phyloP scores from a whole-genome alignment of 2,888 invertebrate genomes.

The Meiosimyza decipiens region DNA sequence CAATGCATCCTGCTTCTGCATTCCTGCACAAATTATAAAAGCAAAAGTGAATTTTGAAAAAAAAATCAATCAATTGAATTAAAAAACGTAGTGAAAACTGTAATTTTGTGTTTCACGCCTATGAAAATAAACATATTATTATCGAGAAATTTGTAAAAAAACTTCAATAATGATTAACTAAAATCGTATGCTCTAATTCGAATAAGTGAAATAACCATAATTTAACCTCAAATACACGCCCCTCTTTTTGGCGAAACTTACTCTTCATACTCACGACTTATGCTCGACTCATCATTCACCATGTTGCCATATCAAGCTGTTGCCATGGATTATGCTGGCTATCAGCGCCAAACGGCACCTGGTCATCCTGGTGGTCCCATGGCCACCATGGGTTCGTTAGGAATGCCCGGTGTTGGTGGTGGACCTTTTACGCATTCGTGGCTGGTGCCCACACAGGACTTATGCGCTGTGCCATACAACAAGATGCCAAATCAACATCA shows the following conservation, averaged over 20 bases:
- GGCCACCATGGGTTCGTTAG: slow-evolving; percentile 69
- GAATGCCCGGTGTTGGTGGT: slow-evolving; percentile 66
- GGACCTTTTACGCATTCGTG: slow-evolving; percentile 92
- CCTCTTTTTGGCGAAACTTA: not conserved
- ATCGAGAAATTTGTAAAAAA: not conserved
- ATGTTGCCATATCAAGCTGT: slow-evolving; percentile 91
- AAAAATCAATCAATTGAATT: too few relatives aligned
- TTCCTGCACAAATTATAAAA: not conserved
- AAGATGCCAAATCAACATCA: slow-evolving; percentile 70
- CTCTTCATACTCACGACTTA: not conserved
- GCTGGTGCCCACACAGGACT: slow-evolving; percentile 93
- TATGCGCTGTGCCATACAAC: slow-evolving; percentile 88
- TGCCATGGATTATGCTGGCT: slow-evolving; percentile 85
- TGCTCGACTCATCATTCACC: slow-evolving; percentile 3
- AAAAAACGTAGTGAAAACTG: too few relatives aligned
- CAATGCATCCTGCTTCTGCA: not conserved
- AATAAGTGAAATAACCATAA: not conserved
- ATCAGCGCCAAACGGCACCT: slow-evolving; percentile 71
- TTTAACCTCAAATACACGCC: slow-evolving; percentile 9
- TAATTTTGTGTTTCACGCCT: not conserved
- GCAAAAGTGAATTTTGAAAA: too few relatives aligned
- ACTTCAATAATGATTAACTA: slow-evolving; percentile 7
- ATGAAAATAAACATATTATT: not conserved
- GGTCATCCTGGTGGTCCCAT: slow-evolving; percentile 65
- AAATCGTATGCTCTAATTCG: not conserved